These are phyloP conservation scores for Channallabes apus DNA, from an alignment of 2,797 vertebrate genomes.

Conservation along the genomic window DNA sequence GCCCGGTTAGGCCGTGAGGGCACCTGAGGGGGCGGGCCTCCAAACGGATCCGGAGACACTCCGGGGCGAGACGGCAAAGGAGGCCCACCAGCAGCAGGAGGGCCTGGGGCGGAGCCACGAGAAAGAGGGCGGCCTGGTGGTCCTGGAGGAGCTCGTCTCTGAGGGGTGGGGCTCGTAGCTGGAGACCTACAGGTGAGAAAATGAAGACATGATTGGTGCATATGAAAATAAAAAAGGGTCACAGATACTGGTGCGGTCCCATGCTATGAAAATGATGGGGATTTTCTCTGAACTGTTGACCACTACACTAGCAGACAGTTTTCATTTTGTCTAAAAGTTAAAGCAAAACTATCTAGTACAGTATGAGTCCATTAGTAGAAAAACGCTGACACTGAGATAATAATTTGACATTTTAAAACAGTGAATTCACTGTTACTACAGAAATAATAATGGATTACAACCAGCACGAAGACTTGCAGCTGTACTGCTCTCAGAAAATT, in stretches of 20 bases:
- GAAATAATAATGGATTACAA: not conserved
- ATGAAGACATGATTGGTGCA: not conserved
- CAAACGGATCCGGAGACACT: slow-evolving; percentile 92
- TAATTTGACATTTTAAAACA: not conserved
- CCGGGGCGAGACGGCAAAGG: slow-evolving; percentile 95
- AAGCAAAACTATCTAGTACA: not conserved
- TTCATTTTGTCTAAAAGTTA: not conserved
- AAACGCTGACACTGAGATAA: not conserved
- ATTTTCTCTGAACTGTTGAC: not conserved
- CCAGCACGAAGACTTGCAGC: not conserved
- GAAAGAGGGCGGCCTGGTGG: slow-evolving; percentile 88
- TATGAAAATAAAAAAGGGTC: not conserved
- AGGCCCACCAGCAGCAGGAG: slow-evolving; percentile 88
- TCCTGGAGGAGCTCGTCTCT: slow-evolving; percentile 91
- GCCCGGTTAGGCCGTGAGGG: slow-evolving; percentile 96
- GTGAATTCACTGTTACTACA: not conserved
- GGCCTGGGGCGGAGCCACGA: slow-evolving; percentile 89
- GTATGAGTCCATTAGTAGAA: not conserved
- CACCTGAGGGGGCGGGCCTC: slow-evolving; percentile 92
- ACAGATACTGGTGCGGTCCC: not conserved
- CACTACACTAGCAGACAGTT: not conserved
- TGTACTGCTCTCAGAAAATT: not conserved
- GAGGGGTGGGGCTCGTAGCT: slow-evolving; percentile 92
- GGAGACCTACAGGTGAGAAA: slow-evolving; percentile 80
- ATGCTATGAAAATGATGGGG: not conserved